Evolutionary conservation across 2,113 vertebrate genomes (phyloP), one percentile per base, ranked within the genome.

Genomic region (Greenwoodochromis staneri): DNA sequence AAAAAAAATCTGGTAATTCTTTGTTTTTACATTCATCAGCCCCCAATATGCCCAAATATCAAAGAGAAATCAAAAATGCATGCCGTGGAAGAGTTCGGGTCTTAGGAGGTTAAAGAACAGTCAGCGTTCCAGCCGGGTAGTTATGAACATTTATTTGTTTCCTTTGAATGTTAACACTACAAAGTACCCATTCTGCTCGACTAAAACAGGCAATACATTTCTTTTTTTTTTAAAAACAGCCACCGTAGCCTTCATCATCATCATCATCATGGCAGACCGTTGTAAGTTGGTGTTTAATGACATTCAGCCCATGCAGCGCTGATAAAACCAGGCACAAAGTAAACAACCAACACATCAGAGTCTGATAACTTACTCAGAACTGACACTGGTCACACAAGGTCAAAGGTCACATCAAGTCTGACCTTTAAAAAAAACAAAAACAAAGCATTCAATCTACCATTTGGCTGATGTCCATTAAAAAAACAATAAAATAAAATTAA

Each of bases 121-220:
- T 36, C 38, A 5, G 19, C 31, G 83, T 81, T 3, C 76, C n/a
- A 4, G 5, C 6, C 40, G 36, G 6, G 59, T 83, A 8, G 53
- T 87, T 81, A 53, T 90, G 51, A 94, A 95, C 94, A 92, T 95
- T 94, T 94, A 95, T 94, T 94, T 84, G 40, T 91, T 90, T 91
- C 86, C 16, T 92, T 91, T 88, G 21, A 88, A 69, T 40, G 55
- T 83, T 73, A 87, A 94, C 92, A 94, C 73, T 89, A 89, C 80
- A 93, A 92, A 92, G 90, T 91, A 94, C 90, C 91, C 59, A 80
- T 61, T 82, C 82, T 86, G 14, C 87, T 47, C 0, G 27, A 90
- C 83, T 88, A 80, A 90, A 94, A 93, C 91, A 88, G 91, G 85
- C 87, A 31, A 89, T 31, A 54, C 82, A 51, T 61, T 17, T 21